phyloP scores from a whole-genome alignment of 1,140 invertebrate species.

The Drosophila novamexicana region DNA sequence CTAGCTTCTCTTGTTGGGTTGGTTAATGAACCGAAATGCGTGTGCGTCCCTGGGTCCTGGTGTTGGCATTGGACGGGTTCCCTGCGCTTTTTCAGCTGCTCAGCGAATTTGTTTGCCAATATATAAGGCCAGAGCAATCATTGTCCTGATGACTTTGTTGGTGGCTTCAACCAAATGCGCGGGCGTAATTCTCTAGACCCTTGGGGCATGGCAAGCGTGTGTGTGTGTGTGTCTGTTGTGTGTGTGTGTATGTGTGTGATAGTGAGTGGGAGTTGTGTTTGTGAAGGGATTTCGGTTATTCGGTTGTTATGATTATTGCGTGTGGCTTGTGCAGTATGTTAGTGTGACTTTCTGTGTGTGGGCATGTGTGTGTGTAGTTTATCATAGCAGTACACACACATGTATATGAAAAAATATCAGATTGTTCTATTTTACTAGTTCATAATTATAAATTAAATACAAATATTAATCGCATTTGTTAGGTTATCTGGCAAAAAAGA shows the following conservation, averaged over 20 bases:
- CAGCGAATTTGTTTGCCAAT: slow-evolving; percentile 59
- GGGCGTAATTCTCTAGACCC: slow-evolving; percentile 35
- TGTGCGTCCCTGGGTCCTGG: slow-evolving; percentile 66
- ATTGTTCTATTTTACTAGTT: slow-evolving; percentile 43
- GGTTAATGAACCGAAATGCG: slow-evolving; percentile 81
- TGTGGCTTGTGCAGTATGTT: background rate
- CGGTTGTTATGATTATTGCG: slow-evolving; percentile 61
- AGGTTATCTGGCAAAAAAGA: too few species aligned
- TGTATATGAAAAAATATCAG: slow-evolving; percentile 49
- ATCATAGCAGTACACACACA: slow-evolving; percentile 10
- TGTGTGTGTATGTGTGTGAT: background rate
- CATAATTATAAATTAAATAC: slow-evolving; percentile 62
- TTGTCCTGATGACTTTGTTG: slow-evolving; percentile 81
- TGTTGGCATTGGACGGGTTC: slow-evolving; percentile 44
- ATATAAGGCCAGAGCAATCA: slow-evolving; percentile 70
- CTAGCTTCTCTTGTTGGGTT: slow-evolving; percentile 67
- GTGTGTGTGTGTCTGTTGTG: too few species aligned
- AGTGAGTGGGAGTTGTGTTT: slow-evolving; percentile 21
- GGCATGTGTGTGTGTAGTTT: slow-evolving; percentile 27
- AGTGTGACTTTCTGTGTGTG: slow-evolving; percentile 21
- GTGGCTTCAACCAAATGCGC: slow-evolving; percentile 61
- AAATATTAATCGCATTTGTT: slow-evolving; percentile 14
- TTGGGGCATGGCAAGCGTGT: slow-evolving; percentile 1
- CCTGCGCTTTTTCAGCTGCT: slow-evolving; percentile 40
- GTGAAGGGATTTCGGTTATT: slow-evolving; percentile 29